phyloP scores from a whole-genome alignment of 2,797 vertebrate genomes.

The Molossus alvarezi region DNA sequence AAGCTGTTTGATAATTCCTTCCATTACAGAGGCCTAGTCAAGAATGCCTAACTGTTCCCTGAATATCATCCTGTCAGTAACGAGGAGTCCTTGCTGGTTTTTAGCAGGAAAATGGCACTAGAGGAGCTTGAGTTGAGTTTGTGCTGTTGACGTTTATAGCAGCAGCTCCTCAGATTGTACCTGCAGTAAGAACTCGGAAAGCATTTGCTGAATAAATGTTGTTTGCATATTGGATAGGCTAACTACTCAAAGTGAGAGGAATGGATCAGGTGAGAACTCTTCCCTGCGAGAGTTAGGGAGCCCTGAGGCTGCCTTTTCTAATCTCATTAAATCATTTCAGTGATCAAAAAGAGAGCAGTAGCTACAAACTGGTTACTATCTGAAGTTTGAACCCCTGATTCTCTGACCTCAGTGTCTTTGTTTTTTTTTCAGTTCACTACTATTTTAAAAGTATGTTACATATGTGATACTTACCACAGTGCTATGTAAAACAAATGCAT shows the following conservation, averaged over 20 bases:
- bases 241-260: not conserved
- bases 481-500: not conserved
- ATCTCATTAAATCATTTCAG: not conserved
- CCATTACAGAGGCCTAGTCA: not conserved
- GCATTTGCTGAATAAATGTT: not conserved
- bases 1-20: not conserved
- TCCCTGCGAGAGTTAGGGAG: not conserved
- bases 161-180: not conserved
- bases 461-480: not conserved
- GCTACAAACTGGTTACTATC: not conserved
- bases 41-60: not conserved
- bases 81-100: not conserved
- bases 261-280: not conserved
- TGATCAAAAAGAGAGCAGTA: not conserved
- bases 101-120: not conserved
- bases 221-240: not conserved
- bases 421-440: not conserved
- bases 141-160: not conserved
- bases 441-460: not conserved
- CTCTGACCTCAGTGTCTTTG: not conserved
- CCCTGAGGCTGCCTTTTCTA: not conserved
- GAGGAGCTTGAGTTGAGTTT: not conserved
- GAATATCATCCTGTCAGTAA: not conserved
- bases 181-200: not conserved
- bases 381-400: not conserved